Evolutionary conservation across 2,113 vertebrate genomes (phyloP).

Genomic region (Tychaedon coryphoeus): DNA sequence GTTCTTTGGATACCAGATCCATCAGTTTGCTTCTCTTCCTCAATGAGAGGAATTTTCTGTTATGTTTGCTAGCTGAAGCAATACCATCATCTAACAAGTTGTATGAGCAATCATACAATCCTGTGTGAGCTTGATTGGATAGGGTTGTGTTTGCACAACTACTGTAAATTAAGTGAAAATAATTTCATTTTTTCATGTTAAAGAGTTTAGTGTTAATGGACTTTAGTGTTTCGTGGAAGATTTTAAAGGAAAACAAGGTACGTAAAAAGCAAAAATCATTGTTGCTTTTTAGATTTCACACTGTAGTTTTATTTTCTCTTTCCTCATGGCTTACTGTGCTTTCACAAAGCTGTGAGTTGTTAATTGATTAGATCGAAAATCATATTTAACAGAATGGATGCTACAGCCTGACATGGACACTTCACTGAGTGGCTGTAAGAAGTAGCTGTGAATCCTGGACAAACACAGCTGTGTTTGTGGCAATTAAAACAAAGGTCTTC

Average conservation of each 20-base stretch:
- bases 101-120: no score
- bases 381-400: neutral
- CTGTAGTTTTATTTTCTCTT: neutral
- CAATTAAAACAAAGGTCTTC: neutral
- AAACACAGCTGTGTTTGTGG: neutral
- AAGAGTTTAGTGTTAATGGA: neutral
- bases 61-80: neutral
- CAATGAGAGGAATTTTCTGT: neutral
- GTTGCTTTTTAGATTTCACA: neutral
- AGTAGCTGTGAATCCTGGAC: neutral
- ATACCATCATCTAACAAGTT: neutral
- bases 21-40: neutral
- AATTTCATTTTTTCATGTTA: neutral
- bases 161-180: neutral
- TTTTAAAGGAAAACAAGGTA: neutral
- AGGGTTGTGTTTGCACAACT: neutral
- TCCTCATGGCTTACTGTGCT: neutral
- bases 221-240: neutral
- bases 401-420: neutral
- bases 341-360: neutral
- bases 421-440: neutral
- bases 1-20: neutral
- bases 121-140: neutral
- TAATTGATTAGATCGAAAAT: neutral
- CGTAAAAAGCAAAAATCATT: neutral